Evolutionary conservation across 2,113 vertebrate species (phyloP).

Genomic region (Talpa occidentalis): DNA sequence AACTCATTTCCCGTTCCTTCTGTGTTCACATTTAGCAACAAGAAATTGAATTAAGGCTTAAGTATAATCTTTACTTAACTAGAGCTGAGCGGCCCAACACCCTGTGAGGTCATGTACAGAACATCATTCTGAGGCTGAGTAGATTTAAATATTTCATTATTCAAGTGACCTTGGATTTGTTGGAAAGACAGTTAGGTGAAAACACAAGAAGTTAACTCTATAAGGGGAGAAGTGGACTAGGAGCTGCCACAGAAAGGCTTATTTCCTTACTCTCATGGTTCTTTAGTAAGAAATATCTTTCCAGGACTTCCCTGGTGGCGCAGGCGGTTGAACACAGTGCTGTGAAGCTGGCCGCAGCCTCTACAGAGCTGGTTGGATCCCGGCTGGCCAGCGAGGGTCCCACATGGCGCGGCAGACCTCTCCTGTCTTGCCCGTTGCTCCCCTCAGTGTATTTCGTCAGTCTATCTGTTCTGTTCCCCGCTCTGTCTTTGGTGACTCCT

Average conservation of each 20-base stretch:
- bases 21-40: conserved; percentile 50
- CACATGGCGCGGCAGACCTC: no score
- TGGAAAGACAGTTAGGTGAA: conserved; percentile 62
- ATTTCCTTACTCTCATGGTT: not conserved
- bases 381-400: no score
- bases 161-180: conserved; percentile 51
- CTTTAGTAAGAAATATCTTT: not conserved
- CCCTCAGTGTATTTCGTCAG: no score
- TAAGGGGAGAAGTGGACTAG: not conserved
- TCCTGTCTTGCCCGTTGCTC: no score
- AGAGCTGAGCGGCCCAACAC: conserved; percentile 67
- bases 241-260: not conserved
- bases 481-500: no score
- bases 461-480: no score
- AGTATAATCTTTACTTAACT: conserved; percentile 67
- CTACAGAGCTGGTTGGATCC: no score
- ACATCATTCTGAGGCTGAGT: conserved; percentile 67
- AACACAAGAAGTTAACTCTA: not conserved
- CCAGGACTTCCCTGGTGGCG: no score
- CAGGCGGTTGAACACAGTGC: no score
- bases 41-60: conserved; percentile 78
- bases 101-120: conserved; percentile 60
- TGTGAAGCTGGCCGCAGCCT: no score
- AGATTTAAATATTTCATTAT: conserved; percentile 77
- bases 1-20: not conserved